Evolutionary conservation across 2,113 vertebrate genomes (phyloP).

Genomic region (Psilopsiagon aymara): DNA sequence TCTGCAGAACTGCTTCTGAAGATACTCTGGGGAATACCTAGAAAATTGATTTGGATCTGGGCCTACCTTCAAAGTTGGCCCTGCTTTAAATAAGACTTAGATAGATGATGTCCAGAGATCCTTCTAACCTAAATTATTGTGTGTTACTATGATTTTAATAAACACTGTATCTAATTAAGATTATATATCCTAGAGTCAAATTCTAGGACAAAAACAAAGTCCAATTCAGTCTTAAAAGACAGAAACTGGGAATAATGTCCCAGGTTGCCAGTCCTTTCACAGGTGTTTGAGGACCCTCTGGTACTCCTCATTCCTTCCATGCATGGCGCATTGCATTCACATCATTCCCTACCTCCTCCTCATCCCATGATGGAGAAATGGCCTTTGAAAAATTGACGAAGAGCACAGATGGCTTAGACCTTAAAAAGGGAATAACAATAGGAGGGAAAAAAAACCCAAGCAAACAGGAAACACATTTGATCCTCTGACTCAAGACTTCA

Average conservation of each 20-base stretch:
- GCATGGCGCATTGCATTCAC: neutral
- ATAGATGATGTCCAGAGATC: neutral
- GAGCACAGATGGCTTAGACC: neutral
- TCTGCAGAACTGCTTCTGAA: neutral
- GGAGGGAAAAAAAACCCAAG: fast-evolving
- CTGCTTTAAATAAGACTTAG: neutral
- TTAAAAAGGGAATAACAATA: neutral
- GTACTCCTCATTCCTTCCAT: neutral
- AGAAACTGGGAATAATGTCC: neutral
- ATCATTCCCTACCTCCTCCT: neutral
- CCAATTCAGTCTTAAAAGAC: neutral
- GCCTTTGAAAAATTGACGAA: neutral
- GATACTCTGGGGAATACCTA: neutral
- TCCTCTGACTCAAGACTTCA: neutral
- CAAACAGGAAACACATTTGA: neutral
- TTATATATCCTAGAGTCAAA: neutral
- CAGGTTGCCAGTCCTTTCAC: neutral
- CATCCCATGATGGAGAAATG: fast-evolving
- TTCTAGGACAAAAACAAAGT: neutral
- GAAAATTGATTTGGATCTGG: neutral
- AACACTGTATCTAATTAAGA: neutral
- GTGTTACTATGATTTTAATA: neutral
- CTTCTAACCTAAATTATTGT: neutral
- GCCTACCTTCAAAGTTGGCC: neutral
- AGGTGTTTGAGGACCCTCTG: neutral